phyloP scores from a whole-genome alignment of 2,113 vertebrate genomes.

The Fregetta grallaria region DNA sequence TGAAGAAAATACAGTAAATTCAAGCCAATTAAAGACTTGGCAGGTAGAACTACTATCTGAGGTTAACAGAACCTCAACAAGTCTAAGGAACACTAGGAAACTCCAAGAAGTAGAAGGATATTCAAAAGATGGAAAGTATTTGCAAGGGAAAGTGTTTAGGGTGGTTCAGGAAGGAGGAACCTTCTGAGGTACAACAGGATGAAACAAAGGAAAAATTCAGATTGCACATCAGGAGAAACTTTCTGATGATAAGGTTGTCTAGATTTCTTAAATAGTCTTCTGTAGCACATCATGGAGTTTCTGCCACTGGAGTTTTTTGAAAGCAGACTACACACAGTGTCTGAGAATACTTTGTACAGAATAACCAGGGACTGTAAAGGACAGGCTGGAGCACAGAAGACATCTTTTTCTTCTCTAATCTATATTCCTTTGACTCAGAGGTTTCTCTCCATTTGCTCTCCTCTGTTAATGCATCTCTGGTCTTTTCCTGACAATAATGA shows the following conservation, averaged over 20 bases:
- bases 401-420: background rate
- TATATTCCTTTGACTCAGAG: background rate
- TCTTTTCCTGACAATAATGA: background rate
- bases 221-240: background rate
- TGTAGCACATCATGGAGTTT: background rate
- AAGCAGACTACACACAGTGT: background rate
- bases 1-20: background rate
- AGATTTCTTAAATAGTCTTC: background rate
- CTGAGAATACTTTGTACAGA: background rate
- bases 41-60: background rate
- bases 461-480: background rate
- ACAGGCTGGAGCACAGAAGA: background rate
- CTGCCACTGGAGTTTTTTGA: background rate
- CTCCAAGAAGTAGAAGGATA: background rate
- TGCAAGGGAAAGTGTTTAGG: background rate
- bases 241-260: background rate
- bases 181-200: background rate
- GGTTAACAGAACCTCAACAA: slow-evolving; percentile 28
- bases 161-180: background rate
- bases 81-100: background rate
- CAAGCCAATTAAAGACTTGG: background rate
- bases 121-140: slow-evolving; percentile 25
- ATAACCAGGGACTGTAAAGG: background rate
- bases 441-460: background rate
- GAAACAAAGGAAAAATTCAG: slow-evolving; percentile 6